Conservation (phyloP, 2,888 invertebrate genomes). For the Agonum fuliginosum region DNA sequence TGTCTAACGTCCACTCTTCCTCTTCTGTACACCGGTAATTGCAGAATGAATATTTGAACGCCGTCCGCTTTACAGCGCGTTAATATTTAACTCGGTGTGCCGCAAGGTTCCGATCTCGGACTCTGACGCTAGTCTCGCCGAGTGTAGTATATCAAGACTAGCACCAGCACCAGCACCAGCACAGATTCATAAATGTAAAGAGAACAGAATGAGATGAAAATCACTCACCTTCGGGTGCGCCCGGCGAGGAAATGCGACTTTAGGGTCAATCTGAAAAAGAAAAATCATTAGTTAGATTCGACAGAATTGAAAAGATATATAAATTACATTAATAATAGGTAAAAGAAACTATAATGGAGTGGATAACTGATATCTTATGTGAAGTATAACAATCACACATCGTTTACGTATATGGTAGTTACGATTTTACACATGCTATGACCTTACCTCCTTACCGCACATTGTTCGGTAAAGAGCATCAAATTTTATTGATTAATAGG, state of each 20-base stretch:
- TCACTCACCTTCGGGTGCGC: conserved; percentile 97
- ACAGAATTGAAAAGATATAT: too few relatives aligned
- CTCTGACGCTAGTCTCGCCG: neutral
- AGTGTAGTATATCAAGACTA: neutral
- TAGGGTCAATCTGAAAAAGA: conserved; percentile 97
- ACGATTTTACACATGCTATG: too few relatives aligned
- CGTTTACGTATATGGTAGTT: too few relatives aligned
- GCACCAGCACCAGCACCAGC: conserved; percentile 34
- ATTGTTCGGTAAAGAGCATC: too few relatives aligned
- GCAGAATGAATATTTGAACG: conserved; percentile 73
- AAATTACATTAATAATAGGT: too few relatives aligned
- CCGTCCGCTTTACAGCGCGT: conserved; percentile 24
- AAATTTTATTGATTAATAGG: too few relatives aligned
- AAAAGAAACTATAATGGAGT: too few relatives aligned
- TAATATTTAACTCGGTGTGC: conserved; percentile 47
- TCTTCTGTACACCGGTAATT: conserved; percentile 71
- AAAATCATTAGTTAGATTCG: conserved; percentile 65
- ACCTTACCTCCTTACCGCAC: too few relatives aligned
- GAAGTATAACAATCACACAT: too few relatives aligned
- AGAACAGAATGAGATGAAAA: conserved; percentile 33
- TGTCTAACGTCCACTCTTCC: neutral
- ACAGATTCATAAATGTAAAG: conserved; percentile 47
- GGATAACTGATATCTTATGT: too few relatives aligned
- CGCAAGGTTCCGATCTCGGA: conserved; percentile 62
- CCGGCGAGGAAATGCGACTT: conserved; percentile 99